Base-by-base conservation (phyloP, 64 coral and sea anemone species). In the Actinia equina region DNA sequence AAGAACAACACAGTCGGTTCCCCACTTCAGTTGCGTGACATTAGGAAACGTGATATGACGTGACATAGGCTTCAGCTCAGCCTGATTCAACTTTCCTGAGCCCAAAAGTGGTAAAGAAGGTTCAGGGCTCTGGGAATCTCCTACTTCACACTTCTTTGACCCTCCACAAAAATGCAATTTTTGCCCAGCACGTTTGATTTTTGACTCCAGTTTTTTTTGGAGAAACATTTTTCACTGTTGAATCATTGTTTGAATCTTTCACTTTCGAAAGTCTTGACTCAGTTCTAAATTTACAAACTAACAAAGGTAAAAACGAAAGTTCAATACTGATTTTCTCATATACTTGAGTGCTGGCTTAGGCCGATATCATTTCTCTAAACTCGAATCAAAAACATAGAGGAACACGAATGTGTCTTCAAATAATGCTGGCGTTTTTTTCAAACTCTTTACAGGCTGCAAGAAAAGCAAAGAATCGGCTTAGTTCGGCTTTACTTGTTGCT, bases 391-490 rank as follows among this genome's bases (percentile, higher is more conserved):
- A 85, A 26, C 27, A 55, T 45, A 60, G n/a, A 46, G 8, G 6
- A 43, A 9, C n/a, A 69, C 69, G 26, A 74, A 74, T 74, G 69
- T 74, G 69, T 74, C 10, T 74, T 41, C 69, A 25, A 41, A n/a
- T 37, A 37, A 71, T 74, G 69, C 41, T 13, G 7, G 9, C 69
- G 27, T 74, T 41, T 41, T 42, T 74, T 13, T 16, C 26, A 44
- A 58, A 54, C 30, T 17, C 59, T 90, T 88, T 74, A 37, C 54
- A 99, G 97, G 93, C 79, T 2, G 93, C 93, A 62, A 89, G 88
- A 57, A 99, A 99, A 92, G 93, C 97, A 19, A 94, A 92, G 84
- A 95, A 99, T 57, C 88, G 97, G 12, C 71, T 99, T 7, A 99
- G 97, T 67, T 82, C 91, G 17, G 82, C 90, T 2, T 57, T 80